These are phyloP conservation scores for Macropis europaea DNA, from an alignment of 2,888 invertebrate species.

Conservation along the genomic window DNA sequence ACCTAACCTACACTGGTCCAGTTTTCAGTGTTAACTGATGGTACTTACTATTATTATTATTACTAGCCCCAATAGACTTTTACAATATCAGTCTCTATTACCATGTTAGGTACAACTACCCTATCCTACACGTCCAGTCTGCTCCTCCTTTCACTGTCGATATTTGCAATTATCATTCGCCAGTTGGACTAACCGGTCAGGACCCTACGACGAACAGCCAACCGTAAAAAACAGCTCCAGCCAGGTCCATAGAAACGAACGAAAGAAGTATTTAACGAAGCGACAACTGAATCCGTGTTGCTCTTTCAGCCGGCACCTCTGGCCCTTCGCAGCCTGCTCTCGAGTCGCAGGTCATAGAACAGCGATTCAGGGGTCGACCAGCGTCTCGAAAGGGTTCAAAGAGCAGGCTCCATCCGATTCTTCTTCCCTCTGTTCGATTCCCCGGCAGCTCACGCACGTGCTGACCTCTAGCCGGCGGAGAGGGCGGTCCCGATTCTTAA, in stretches of 20 bases:
- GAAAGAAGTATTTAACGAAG: constrained; percentile 33
- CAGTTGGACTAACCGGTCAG: too few species aligned
- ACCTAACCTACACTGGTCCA: too few species aligned
- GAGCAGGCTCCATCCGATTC: constrained; percentile 36
- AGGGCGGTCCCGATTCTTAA: constrained; percentile 55
- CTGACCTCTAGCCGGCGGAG: constrained; percentile 4
- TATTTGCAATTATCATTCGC: too few species aligned
- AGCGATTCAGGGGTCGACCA: constrained; percentile 34
- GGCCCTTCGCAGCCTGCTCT: constrained; percentile 26
- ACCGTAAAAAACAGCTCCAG: too few species aligned
- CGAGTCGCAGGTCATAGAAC: constrained; percentile 17
- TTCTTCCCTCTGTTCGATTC: constrained; percentile 43
- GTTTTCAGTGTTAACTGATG: too few species aligned
- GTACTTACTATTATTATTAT: too few species aligned
- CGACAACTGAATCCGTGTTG: constrained; percentile 38
- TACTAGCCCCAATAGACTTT: too few species aligned
- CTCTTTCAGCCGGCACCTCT: constrained; percentile 36
- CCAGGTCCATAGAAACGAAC: neutral
- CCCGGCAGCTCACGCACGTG: constrained; percentile 31
- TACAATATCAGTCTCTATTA: too few species aligned
- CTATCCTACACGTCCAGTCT: too few species aligned
- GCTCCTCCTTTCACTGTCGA: too few species aligned
- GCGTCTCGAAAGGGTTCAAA: constrained; percentile 53
- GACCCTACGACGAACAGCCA: too few species aligned
- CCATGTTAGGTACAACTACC: too few species aligned